phyloP scores from a whole-genome alignment of 2,888 invertebrate species.

The Galerucella calmariensis region DNA sequence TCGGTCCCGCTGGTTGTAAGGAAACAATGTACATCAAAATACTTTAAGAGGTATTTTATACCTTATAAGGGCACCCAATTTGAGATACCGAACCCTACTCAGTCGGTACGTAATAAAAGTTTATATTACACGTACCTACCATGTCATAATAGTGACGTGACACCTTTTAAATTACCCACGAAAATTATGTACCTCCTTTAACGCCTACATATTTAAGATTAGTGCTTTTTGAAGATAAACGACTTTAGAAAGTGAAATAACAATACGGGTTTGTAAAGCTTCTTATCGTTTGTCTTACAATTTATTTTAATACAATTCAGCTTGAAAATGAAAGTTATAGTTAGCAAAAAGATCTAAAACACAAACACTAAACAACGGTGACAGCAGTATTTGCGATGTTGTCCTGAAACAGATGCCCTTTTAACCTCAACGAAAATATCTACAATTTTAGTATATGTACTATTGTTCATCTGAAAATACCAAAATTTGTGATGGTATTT shows the following conservation, averaged over 20 bases:
- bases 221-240: not conserved
- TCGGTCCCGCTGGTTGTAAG: constrained; percentile 23
- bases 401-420: not conserved
- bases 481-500: too few species aligned
- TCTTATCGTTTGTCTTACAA: not conserved
- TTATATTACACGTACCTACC: constrained; percentile 35
- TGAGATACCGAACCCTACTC: constrained; percentile 27
- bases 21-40: constrained; percentile 36
- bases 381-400: not conserved
- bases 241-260: constrained; percentile 15
- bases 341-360: too few species aligned
- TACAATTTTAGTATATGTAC: not conserved
- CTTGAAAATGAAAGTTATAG: not conserved
- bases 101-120: constrained; percentile 33
- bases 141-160: constrained; percentile 34
- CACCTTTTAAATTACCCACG: constrained; percentile 27
- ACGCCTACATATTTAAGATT: constrained; percentile 29
- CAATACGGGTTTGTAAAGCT: not conserved
- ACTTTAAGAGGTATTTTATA: constrained; percentile 33
- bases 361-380: not conserved
- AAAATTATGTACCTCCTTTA: constrained; percentile 27
- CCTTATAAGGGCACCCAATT: constrained; percentile 38
- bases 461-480: not conserved
- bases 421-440: not conserved
- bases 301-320: not conserved